A percentile compares a stretch with the other conserved stretches of the same genome.
phyloP scores from a whole-genome alignment of 2,797 vertebrate genomes.

The Leptoclinus maculatus region DNA sequence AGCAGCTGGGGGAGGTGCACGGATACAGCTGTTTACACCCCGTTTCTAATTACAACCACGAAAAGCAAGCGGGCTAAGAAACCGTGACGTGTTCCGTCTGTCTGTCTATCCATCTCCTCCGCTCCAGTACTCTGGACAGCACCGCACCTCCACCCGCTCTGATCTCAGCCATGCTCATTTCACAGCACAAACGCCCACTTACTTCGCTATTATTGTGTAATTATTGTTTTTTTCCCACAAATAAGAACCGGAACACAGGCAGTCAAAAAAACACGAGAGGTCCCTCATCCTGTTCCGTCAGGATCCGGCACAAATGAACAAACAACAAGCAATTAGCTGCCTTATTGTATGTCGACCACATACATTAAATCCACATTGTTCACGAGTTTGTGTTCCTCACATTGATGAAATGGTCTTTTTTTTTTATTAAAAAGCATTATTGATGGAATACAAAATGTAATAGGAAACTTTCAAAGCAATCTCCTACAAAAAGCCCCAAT shows the following conservation, averaged over 20 bases:
- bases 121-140: neutral
- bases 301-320: no score
- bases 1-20: neutral
- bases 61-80: neutral
- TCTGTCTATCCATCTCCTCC: neutral
- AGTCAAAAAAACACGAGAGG: no score
- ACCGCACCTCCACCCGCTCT: neutral
- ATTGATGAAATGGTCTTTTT: neutral
- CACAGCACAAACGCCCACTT: no score
- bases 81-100: no score
- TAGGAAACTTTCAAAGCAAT: constrained; percentile 4
- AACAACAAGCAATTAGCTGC: neutral
- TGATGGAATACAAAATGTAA: neutral
- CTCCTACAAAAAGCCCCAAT: constrained; percentile 13
- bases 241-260: no score
- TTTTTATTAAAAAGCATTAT: neutral
- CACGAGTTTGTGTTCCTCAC: neutral
- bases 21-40: no score
- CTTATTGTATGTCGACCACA: neutral
- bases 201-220: no score
- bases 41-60: neutral
- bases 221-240: no score
- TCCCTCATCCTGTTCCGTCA: no score
- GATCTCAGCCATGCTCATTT: no score
- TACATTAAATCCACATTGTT: neutral